phyloP scores from a whole-genome alignment of 2,797 vertebrate species.

The Spondyliosoma cantharus region DNA sequence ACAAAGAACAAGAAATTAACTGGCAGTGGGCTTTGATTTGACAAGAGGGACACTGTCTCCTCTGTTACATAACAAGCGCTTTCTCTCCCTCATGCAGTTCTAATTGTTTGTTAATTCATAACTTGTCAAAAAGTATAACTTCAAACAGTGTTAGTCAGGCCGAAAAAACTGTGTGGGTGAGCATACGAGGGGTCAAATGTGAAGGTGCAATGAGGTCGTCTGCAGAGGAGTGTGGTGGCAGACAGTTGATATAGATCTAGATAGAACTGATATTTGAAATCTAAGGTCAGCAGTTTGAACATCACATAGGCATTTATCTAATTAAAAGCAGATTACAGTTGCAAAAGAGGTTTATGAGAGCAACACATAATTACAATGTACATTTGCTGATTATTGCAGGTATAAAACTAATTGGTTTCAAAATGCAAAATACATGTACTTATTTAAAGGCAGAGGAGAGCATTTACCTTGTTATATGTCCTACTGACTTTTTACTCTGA shows the following conservation, averaged over 20 bases:
- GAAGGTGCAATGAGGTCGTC: slow-evolving; percentile 37
- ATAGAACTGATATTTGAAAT: not conserved
- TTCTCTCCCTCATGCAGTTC: slow-evolving; percentile 7
- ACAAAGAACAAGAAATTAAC: slow-evolving; percentile 1
- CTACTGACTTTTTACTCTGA: slow-evolving; percentile 36
- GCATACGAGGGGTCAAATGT: slow-evolving; percentile 34
- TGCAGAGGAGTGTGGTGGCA: not conserved
- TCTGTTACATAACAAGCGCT: slow-evolving; percentile 40
- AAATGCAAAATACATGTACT: not conserved
- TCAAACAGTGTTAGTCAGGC: slow-evolving; percentile 31
- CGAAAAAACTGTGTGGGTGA: slow-evolving; percentile 7
- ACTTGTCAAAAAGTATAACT: slow-evolving; percentile 27
- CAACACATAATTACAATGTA: not conserved
- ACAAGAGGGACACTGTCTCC: not conserved
- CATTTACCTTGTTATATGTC: slow-evolving; percentile 16
- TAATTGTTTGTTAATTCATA: slow-evolving; percentile 47
- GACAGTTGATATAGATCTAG: slow-evolving; percentile 1
- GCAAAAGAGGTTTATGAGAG: not conserved
- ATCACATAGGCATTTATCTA: not conserved
- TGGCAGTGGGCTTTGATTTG: slow-evolving; percentile 3
- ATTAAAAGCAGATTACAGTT: slow-evolving; percentile 17
- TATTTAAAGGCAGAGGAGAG: slow-evolving; percentile 19
- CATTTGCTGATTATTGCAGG: not conserved
- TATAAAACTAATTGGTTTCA: slow-evolving; percentile 9
- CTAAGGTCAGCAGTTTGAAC: slow-evolving; percentile 15